Evolutionary conservation across 2,113 vertebrate genomes (phyloP).

Genomic region (Pseudorasbora parva): DNA sequence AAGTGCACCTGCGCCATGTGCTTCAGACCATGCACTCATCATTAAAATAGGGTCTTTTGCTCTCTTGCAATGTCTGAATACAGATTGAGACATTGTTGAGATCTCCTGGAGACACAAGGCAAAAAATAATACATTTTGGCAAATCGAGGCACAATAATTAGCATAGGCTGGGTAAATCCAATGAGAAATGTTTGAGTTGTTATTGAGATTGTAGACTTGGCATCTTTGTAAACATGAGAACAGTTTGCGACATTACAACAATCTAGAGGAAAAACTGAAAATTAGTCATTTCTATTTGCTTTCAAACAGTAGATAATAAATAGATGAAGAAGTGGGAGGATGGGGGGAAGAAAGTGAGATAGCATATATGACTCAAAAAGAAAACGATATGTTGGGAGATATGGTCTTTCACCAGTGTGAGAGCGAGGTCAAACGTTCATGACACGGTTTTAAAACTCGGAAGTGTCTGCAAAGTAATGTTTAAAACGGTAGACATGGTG

Average conservation of each 20-base stretch:
- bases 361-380: neutral
- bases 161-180: too few species aligned
- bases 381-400: conserved; percentile 30
- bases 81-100: neutral
- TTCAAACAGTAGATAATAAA: neutral
- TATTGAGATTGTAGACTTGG: neutral
- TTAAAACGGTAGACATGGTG: neutral
- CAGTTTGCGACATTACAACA: neutral
- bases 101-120: neutral
- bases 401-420: conserved; percentile 9
- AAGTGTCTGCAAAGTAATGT: conserved; percentile 10
- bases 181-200: neutral
- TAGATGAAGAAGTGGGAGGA: neutral
- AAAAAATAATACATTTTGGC: neutral
- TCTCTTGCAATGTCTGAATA: neutral
- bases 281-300: too few species aligned
- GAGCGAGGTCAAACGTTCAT: conserved; percentile 27
- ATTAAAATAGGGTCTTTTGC: too few species aligned
- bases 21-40: too few species aligned
- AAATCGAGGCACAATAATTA: too few species aligned
- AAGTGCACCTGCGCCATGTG: too few species aligned
- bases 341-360: neutral
- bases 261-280: neutral
- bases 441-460: neutral
- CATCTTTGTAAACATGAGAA: neutral